Percentiles rank a stretch among this genome's conserved stretches.
Conservation (phyloP, 2,888 invertebrate genomes). For the Lithodes maja region DNA sequence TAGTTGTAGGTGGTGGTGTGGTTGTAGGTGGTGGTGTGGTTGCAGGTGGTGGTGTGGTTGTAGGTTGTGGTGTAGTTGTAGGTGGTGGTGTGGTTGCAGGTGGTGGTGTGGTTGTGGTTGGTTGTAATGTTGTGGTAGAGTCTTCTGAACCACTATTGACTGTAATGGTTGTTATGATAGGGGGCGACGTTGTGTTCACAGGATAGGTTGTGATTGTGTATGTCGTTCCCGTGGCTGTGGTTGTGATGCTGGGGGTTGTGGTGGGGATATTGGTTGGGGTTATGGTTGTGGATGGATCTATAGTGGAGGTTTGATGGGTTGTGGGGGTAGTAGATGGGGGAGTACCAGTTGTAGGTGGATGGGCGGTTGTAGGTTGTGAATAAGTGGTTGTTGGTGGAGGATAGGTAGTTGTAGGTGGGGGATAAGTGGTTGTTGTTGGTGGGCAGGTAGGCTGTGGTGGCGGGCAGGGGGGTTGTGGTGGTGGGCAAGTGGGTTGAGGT, state of each 20-base stretch:
- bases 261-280: not conserved
- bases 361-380: not conserved
- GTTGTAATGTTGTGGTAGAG: not conserved
- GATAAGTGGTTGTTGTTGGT: not conserved
- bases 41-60: not conserved
- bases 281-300: not conserved
- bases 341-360: not conserved
- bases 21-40: not conserved
- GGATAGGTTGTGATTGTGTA: not conserved
- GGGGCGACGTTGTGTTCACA: not conserved
- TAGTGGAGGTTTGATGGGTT: not conserved
- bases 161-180: not conserved
- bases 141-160: not conserved
- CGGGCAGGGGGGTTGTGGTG: not conserved
- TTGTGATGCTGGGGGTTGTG: not conserved
- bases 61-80: not conserved
- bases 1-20: not conserved
- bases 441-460: not conserved
- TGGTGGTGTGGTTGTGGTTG: not conserved
- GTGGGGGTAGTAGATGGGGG: not conserved
- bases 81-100: not conserved
- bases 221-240: not conserved
- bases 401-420: not conserved
- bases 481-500: not conserved
- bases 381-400: not conserved